Conservation (phyloP, 2,888 invertebrate species). For the Kryphioiulus occultus region DNA sequence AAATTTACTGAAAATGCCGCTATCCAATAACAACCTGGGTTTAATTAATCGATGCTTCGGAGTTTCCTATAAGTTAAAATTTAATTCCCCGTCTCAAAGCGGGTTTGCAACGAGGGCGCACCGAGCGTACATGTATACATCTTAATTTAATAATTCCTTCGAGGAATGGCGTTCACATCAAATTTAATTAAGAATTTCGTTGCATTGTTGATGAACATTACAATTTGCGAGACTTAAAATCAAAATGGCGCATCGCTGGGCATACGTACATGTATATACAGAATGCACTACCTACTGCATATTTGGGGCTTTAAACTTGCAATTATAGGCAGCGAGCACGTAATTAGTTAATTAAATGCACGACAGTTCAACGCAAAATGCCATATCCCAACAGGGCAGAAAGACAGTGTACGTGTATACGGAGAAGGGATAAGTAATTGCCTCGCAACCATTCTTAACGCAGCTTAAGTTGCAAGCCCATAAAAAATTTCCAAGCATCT, state of each 20-base stretch:
- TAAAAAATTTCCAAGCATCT: neutral
- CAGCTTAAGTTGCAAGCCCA: slow-evolving; percentile 11
- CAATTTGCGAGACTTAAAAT: slow-evolving; percentile 38
- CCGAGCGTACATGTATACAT: neutral
- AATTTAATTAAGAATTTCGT: slow-evolving; percentile 36
- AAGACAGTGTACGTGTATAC: neutral
- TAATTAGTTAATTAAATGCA: slow-evolving; percentile 33
- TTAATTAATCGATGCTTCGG: too few species aligned
- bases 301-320: slow-evolving; percentile 8
- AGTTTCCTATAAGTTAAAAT: neutral
- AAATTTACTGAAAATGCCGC: too few species aligned
- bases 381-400: neutral
- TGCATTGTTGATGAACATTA: slow-evolving; percentile 22
- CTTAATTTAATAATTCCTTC: slow-evolving; percentile 22
- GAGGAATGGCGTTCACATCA: neutral
- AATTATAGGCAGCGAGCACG: neutral
- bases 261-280: too few species aligned
- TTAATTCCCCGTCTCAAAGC: neutral
- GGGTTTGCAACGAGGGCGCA: neutral
- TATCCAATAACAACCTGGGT: too few species aligned
- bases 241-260: neutral
- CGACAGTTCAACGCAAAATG: slow-evolving; percentile 15
- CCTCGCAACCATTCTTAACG: slow-evolving; percentile 17
- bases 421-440: neutral
- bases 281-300: neutral